Evolutionary conservation across 2,113 vertebrate genomes (phyloP).

Genomic region (Paraplagusia blochii): DNA sequence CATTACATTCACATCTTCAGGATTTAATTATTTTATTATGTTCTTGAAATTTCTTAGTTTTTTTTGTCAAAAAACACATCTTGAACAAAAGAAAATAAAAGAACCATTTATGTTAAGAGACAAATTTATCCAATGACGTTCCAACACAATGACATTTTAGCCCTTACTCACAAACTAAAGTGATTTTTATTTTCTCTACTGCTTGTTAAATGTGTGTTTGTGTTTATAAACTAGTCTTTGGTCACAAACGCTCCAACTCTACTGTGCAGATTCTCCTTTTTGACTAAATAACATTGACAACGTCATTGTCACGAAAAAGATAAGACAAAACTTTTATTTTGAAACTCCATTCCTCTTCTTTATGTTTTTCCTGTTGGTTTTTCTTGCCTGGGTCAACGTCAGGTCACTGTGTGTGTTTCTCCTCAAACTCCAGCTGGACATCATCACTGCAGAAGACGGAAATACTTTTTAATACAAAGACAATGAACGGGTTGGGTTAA

Average conservation of each 20-base stretch:
- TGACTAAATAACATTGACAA: constrained; percentile 21
- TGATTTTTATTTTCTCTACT: background rate
- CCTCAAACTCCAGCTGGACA: constrained; percentile 24
- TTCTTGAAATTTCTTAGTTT: constrained; percentile 17
- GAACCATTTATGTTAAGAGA: background rate
- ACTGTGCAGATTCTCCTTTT: background rate
- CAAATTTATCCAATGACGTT: background rate
- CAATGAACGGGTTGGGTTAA: too few relatives aligned
- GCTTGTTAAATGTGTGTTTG: background rate
- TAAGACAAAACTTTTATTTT: constrained; percentile 5
- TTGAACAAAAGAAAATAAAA: constrained; percentile 27
- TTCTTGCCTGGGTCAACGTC: background rate
- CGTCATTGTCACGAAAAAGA: too few relatives aligned
- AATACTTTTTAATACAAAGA: constrained; percentile 4
- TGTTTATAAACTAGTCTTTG: constrained; percentile 5
- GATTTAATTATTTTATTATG: constrained; percentile 41
- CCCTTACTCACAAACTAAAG: background rate
- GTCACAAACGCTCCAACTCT: constrained; percentile 9
- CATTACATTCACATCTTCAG: too few relatives aligned
- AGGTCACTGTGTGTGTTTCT: constrained; percentile 18
- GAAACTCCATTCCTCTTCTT: constrained; percentile 1
- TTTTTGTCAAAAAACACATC: constrained; percentile 33
- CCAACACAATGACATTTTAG: constrained; percentile 11
- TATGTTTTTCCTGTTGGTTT: background rate
- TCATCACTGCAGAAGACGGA: constrained; percentile 25